Conservation (phyloP, 2,888 invertebrate species). For the Acanthoscelides obtectus region DNA sequence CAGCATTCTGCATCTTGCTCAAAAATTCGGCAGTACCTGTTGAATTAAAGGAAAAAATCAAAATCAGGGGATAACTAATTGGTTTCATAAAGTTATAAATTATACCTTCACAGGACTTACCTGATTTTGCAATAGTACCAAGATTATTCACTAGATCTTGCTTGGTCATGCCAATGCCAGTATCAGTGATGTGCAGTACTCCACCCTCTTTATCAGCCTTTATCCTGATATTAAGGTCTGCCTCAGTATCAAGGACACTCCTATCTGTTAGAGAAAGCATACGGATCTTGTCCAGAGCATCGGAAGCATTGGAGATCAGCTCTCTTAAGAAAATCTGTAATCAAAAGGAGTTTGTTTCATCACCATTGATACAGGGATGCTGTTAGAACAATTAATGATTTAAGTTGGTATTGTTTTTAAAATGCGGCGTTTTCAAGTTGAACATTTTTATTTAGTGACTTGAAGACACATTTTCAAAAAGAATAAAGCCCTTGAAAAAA, state of each 20-base stretch:
- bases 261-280: conserved; percentile 87
- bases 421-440: no score
- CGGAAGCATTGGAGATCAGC: conserved; percentile 97
- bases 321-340: conserved; percentile 90
- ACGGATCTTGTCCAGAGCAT: conserved; percentile 97
- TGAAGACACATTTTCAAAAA: no score
- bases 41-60: conserved; percentile 58
- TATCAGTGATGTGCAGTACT: no score
- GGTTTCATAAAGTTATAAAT: conserved; percentile 50
- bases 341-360: conserved; percentile 16
- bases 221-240: conserved; percentile 76
- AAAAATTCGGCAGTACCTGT: conserved; percentile 91
- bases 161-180: no score
- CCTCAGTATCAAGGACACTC: conserved; percentile 68
- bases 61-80: no score
- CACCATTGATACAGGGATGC: no score
- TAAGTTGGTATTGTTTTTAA: no score
- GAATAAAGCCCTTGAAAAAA: no score
- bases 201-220: no score
- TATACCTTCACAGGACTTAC: conserved; percentile 7
- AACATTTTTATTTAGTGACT: no score
- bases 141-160: no score
- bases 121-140: conserved; percentile 51
- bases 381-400: no score
- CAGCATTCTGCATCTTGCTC: conserved; percentile 80